These are phyloP conservation scores for Apis florea DNA, from an alignment of 1,140 invertebrate species.

Conservation along the genomic window DNA sequence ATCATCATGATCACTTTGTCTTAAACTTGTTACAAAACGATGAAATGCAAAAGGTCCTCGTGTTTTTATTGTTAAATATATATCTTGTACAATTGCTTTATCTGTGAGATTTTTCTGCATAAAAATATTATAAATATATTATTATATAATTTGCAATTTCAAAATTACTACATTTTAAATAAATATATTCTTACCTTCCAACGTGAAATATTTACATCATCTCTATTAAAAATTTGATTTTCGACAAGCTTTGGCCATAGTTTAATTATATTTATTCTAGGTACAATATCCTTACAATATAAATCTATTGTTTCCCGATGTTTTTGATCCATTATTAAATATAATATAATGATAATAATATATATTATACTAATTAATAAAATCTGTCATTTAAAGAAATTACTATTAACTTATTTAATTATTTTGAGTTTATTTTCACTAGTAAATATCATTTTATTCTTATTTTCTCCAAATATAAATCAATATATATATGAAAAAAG, in stretches of 20 bases:
- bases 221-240: constrained; percentile 65
- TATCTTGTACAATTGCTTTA: constrained; percentile 54
- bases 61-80: constrained; percentile 67
- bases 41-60: constrained; percentile 71
- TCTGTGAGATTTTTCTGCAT: constrained; percentile 53
- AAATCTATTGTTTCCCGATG: constrained; percentile 65
- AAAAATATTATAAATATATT: neutral
- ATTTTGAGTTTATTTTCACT: neutral
- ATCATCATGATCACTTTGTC: constrained; percentile 59
- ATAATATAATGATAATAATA: neutral
- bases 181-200: constrained; percentile 67
- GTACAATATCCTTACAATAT: constrained; percentile 53
- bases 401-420: neutral
- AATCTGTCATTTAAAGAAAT: too few relatives aligned
- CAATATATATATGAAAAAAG: neutral
- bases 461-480: neutral
- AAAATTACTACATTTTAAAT: neutral
- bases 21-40: constrained; percentile 63
- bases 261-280: constrained; percentile 56
- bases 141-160: neutral
- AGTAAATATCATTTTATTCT: neutral
- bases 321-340: constrained; percentile 57
- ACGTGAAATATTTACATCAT: constrained; percentile 66
- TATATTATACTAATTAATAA: too few relatives aligned
- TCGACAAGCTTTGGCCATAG: constrained; percentile 69